Conservation (phyloP, 1,140 invertebrate genomes). For the Artemia franciscana region DNA sequence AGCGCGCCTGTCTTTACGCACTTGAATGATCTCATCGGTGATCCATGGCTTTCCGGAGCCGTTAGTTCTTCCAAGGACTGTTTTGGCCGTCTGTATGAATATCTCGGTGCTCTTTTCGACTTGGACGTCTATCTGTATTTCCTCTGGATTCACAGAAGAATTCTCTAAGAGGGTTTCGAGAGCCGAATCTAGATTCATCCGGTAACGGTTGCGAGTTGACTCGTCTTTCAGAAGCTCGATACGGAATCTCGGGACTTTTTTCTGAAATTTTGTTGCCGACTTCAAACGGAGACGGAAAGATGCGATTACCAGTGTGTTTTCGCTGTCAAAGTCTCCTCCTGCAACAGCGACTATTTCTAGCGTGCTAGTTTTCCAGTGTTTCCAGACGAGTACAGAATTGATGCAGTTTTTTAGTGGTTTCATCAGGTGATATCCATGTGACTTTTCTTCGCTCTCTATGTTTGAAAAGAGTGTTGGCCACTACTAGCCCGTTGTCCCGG, state of each 20-base stretch:
- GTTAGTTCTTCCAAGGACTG: neutral
- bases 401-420: neutral
- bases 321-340: too few species aligned
- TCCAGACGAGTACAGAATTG: neutral
- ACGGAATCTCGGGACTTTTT: neutral
- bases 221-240: neutral
- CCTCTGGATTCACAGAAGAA: neutral
- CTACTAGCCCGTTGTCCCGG: neutral
- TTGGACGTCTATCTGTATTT: neutral
- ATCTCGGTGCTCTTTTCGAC: neutral
- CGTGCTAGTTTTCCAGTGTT: too few species aligned
- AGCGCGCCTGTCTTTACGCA: neutral
- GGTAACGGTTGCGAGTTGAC: neutral
- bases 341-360: too few species aligned
- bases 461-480: neutral
- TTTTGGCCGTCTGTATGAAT: neutral
- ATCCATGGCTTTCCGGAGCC: neutral
- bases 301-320: too few species aligned
- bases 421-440: neutral
- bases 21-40: neutral
- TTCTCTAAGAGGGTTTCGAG: neutral
- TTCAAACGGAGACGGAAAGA: neutral
- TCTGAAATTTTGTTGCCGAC: neutral
- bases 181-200: neutral
- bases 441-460: neutral